Conservation (phyloP, 2,797 vertebrate species). For the Crocodylus rhombifer region DNA sequence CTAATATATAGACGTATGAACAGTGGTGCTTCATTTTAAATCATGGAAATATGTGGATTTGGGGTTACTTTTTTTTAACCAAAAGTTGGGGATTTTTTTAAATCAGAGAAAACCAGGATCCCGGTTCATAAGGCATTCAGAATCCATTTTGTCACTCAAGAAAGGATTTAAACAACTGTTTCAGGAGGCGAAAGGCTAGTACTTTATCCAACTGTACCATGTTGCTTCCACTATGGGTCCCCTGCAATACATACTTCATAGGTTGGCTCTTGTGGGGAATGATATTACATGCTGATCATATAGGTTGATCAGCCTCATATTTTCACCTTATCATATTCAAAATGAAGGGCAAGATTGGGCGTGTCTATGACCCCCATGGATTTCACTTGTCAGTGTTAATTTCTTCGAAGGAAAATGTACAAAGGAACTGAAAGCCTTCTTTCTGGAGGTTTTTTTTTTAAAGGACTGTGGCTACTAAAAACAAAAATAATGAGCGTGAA, state of each 20-base stretch:
- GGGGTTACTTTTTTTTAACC: too few species aligned
- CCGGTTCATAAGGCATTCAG: too few species aligned
- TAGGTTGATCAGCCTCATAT: accelerated
- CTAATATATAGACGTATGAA: too few species aligned
- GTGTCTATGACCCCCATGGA: slow-evolving; percentile 42
- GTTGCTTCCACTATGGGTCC: accelerated
- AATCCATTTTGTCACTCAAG: too few species aligned
- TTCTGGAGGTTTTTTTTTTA: slow-evolving; percentile 55
- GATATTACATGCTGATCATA: not conserved
- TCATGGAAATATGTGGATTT: too few species aligned
- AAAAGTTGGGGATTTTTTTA: too few species aligned
- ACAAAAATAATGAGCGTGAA: slow-evolving; percentile 48
- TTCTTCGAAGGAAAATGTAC: slow-evolving; percentile 47
- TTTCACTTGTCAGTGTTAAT: slow-evolving; percentile 15
- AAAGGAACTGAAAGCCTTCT: slow-evolving; percentile 53
- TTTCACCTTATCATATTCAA: not conserved
- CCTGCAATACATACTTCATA: not conserved
- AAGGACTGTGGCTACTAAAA: slow-evolving; percentile 55
- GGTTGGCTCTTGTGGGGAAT: not conserved
- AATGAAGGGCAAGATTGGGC: slow-evolving; percentile 21
- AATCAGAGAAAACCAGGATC: too few species aligned
- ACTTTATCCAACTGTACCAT: not conserved
- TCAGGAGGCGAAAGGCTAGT: not conserved
- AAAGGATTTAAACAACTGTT: not conserved
- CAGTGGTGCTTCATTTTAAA: too few species aligned